Evolutionary conservation across 2,888 invertebrate species (phyloP).

Genomic region (Fragum sueziense): DNA sequence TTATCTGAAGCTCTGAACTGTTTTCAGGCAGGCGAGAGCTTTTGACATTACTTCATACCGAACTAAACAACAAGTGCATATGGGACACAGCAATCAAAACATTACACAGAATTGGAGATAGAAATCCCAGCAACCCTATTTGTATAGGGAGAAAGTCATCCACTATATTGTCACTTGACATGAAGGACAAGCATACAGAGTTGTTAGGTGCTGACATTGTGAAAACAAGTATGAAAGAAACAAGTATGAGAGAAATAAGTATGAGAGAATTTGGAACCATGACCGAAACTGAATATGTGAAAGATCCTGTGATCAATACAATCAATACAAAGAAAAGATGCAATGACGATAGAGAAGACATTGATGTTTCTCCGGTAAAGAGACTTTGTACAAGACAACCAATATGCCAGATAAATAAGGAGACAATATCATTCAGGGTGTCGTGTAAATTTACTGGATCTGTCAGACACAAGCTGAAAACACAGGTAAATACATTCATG

Average conservation of each 20-base stretch:
- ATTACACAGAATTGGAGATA: background rate
- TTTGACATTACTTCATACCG: constrained; percentile 36
- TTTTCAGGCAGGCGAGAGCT: constrained; percentile 39
- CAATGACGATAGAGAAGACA: background rate
- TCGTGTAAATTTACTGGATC: constrained; percentile 47
- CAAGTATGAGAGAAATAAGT: background rate
- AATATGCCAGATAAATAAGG: background rate
- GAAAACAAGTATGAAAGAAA: background rate
- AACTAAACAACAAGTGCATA: constrained; percentile 15
- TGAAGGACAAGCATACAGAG: background rate
- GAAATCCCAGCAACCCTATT: background rate
- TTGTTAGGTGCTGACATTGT: background rate
- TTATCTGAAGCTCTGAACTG: background rate
- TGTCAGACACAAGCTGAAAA: constrained; percentile 34
- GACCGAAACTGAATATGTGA: background rate
- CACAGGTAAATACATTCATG: constrained; percentile 25
- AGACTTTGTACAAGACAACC: background rate
- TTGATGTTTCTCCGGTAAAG: background rate
- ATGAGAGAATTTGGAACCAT: background rate
- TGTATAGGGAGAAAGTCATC: background rate
- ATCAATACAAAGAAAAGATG: background rate
- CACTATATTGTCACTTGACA: background rate
- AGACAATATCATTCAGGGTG: constrained; percentile 38
- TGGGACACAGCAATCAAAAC: constrained; percentile 22
- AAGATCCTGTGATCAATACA: background rate